phyloP scores from a whole-genome alignment of 2,888 invertebrate genomes.

The Seira musarum region DNA sequence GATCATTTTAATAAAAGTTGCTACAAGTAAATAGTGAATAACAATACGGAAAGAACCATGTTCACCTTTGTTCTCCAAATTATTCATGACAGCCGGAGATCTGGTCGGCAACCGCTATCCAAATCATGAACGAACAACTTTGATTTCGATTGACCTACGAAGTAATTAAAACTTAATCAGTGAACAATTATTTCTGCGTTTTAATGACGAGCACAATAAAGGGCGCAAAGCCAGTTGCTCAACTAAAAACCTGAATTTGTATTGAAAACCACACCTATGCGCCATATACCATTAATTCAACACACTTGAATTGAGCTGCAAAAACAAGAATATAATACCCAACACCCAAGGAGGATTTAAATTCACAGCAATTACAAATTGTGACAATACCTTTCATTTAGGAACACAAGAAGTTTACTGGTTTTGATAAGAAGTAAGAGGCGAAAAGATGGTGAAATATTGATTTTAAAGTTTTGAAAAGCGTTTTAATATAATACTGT shows the following conservation, averaged over 20 bases:
- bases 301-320: neutral
- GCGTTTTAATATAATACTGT: neutral
- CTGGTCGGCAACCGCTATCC: constrained; percentile 29
- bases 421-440: neutral
- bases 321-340: neutral
- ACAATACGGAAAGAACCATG: too few relatives aligned
- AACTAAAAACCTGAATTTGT: neutral
- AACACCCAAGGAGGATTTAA: neutral
- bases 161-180: constrained; percentile 1
- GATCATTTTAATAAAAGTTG: neutral
- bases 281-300: neutral
- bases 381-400: neutral
- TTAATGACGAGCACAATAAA: too few relatives aligned
- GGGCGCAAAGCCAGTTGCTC: too few relatives aligned
- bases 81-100: constrained; percentile 57
- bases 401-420: constrained; percentile 1
- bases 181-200: too few relatives aligned
- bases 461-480: constrained; percentile 1
- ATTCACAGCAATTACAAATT: too few relatives aligned
- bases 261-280: neutral
- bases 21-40: too few relatives aligned
- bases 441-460: constrained; percentile 5
- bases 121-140: constrained; percentile 45
- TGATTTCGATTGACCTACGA: neutral
- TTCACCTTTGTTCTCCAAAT: constrained; percentile 59